Conservation (phyloP, 1,140 invertebrate species). For the Drosophila saltans region DNA sequence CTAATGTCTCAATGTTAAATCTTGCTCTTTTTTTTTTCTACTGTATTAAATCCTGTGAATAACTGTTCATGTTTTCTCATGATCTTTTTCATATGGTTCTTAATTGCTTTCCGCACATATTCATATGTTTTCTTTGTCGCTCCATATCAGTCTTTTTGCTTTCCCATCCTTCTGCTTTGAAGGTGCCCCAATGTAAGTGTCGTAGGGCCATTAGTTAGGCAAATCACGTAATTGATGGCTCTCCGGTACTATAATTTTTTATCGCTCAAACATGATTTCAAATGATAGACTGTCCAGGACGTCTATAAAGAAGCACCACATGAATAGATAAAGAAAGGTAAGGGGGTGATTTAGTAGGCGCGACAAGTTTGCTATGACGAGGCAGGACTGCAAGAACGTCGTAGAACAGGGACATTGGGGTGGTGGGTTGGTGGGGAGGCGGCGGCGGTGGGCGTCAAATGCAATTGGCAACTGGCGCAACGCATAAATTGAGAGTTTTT, state of each 20-base stretch:
- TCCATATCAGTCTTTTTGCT: neutral
- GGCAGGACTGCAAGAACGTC: neutral
- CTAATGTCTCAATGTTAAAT: neutral
- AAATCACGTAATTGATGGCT: slow-evolving; percentile 78
- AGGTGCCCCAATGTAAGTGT: slow-evolving; percentile 11
- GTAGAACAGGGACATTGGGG: neutral
- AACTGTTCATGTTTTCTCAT: neutral
- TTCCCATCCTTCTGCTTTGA: neutral
- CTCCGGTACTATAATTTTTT: slow-evolving; percentile 72
- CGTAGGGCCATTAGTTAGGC: slow-evolving; percentile 51
- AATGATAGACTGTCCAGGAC: slow-evolving; percentile 69
- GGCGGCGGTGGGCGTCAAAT: slow-evolving; percentile 18
- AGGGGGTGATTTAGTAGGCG: slow-evolving; percentile 64
- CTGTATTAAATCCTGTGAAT: neutral
- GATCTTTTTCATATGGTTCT: slow-evolving; percentile 1
- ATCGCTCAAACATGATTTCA: slow-evolving; percentile 76
- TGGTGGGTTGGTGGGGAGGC: neutral
- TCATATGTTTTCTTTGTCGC: neutral
- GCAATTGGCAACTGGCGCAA: slow-evolving; percentile 79
- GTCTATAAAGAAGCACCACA: slow-evolving; percentile 29
- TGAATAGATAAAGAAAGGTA: slow-evolving; percentile 10
- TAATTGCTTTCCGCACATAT: neutral
- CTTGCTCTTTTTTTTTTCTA: neutral
- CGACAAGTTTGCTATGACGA: slow-evolving; percentile 61
- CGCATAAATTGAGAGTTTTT: slow-evolving; percentile 79